These are phyloP conservation scores for Stictonetta naevosa DNA, from an alignment of 2,113 vertebrate species.

Conservation along the genomic window DNA sequence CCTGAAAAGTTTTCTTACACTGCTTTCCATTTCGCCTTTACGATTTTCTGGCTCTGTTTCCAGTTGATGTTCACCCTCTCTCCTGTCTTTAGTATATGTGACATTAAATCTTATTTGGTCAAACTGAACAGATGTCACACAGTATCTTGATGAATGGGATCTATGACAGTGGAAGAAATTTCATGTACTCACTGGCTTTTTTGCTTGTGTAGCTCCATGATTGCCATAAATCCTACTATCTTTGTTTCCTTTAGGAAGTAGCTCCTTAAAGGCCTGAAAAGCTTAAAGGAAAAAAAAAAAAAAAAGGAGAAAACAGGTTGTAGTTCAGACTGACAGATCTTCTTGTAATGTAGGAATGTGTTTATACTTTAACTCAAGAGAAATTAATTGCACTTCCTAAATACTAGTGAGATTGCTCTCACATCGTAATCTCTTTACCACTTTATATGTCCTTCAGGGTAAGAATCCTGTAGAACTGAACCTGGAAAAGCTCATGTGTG, in stretches of 20 bases:
- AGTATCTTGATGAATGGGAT: background rate
- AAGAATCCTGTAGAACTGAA: background rate
- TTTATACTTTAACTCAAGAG: background rate
- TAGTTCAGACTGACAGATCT: background rate
- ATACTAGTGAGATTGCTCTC: background rate
- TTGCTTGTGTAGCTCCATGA: background rate
- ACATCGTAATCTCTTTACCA: background rate
- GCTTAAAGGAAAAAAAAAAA: background rate
- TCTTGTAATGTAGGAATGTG: background rate
- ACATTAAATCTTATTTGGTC: background rate
- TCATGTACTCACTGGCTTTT: background rate
- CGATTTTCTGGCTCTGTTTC: background rate
- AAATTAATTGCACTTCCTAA: background rate
- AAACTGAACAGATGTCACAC: background rate
- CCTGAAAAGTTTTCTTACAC: background rate
- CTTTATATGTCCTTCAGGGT: background rate
- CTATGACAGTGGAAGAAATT: background rate
- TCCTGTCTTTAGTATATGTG: background rate
- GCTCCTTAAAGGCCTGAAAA: background rate
- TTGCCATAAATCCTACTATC: background rate
- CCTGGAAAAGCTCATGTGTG: background rate
- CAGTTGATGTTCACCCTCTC: background rate
- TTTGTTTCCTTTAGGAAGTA: background rate
- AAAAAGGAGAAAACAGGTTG: background rate
- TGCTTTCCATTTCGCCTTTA: background rate